A percentile compares a stretch with the other conserved stretches of the same genome.
These are phyloP conservation scores for Nineta flava DNA, from an alignment of 2,888 invertebrate genomes.

Conservation along the genomic window DNA sequence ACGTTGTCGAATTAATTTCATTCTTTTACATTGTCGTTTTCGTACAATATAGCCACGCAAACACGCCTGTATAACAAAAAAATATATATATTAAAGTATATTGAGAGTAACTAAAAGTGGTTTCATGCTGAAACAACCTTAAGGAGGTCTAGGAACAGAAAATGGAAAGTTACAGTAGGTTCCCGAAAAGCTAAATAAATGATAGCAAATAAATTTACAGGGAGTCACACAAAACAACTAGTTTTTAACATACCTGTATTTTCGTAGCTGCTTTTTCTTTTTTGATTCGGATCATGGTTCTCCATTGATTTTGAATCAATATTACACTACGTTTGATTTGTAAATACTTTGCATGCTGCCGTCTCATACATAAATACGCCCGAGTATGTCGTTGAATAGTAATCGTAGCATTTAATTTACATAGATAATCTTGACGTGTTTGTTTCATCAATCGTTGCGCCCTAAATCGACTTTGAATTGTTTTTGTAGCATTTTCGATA, in stretches of 20 bases:
- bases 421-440: constrained; percentile 20
- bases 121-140: no score
- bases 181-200: no score
- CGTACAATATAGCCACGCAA: constrained; percentile 28
- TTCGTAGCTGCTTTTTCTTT: not conserved
- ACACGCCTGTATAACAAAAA: constrained; percentile 15
- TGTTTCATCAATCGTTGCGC: constrained; percentile 26
- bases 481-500: constrained; percentile 23
- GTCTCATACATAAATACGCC: constrained; percentile 14
- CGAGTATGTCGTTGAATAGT: constrained; percentile 21
- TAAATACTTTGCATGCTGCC: constrained; percentile 14
- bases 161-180: no score
- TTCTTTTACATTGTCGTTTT: constrained; percentile 14
- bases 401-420: constrained; percentile 17
- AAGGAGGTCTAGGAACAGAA: no score
- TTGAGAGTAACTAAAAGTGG: no score
- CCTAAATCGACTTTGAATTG: constrained; percentile 27
- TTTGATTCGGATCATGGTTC: constrained; percentile 18
- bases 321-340: constrained; percentile 20
- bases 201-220: no score
- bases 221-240: no score
- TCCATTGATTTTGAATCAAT: constrained; percentile 30
- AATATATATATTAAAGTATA: not conserved
- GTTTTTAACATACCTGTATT: no score
- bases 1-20: constrained; percentile 20